These are phyloP conservation scores for Drosophila subobscura DNA, from an alignment of 1,140 invertebrate genomes.

Conservation along the genomic window DNA sequence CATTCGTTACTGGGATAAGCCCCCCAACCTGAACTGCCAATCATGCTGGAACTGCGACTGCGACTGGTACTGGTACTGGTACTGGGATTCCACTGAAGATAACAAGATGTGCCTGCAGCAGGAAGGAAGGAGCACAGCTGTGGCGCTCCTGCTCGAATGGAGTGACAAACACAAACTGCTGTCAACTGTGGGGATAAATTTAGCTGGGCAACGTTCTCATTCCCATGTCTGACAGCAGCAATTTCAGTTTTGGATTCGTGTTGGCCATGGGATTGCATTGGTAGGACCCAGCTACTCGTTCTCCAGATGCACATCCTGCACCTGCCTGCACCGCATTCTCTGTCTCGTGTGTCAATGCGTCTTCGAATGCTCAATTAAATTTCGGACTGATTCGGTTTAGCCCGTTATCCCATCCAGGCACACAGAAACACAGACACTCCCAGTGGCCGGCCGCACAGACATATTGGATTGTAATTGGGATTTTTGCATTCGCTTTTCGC, in stretches of 20 bases:
- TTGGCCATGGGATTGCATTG: conserved; percentile 32
- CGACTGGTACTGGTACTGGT: no score
- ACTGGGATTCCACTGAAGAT: conserved; percentile 50
- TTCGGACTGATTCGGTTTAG: conserved; percentile 49
- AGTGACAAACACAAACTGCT: conserved; percentile 77
- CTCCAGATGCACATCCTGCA: conserved; percentile 27
- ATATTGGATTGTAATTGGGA: conserved; percentile 46
- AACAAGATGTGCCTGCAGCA: conserved; percentile 63
- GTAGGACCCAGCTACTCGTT: background rate
- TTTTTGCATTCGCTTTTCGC: conserved; percentile 61
- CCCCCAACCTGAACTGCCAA: conserved; percentile 72
- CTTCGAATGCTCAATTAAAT: conserved; percentile 81
- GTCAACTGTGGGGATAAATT: conserved; percentile 53
- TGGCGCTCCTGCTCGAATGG: conserved; percentile 27
- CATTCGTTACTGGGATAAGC: conserved; percentile 31
- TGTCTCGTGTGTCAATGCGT: conserved; percentile 71
- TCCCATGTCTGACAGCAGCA: conserved; percentile 59
- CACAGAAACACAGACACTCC: conserved; percentile 34
- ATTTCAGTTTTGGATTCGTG: conserved; percentile 55
- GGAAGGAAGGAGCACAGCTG: conserved; percentile 18
- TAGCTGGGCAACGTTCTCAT: conserved; percentile 35
- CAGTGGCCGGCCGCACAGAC: conserved; percentile 21
- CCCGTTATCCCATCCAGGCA: background rate
- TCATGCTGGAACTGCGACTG: conserved; percentile 35
- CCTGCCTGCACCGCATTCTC: conserved; percentile 24